Percentiles rank a stretch among this genome's conserved stretches.
These are phyloP conservation scores for Aphis craccivora DNA, from an alignment of 1,140 invertebrate species.

Conservation along the genomic window DNA sequence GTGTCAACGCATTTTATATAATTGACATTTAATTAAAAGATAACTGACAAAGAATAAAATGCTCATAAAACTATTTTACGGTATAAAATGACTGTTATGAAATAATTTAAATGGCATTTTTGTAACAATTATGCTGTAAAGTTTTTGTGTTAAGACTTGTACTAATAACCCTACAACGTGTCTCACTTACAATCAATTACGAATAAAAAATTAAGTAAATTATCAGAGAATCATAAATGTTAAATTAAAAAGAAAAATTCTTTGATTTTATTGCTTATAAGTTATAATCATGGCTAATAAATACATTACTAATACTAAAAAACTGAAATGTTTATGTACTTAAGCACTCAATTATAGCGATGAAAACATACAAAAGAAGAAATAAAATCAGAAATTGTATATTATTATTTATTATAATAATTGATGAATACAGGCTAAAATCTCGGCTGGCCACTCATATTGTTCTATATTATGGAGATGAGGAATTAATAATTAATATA, in stretches of 20 bases:
- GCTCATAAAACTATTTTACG: too few species aligned
- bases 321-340: not conserved
- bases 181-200: not conserved
- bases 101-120: not conserved
- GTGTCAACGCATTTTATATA: too few species aligned
- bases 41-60: too few species aligned
- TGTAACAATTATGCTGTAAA: not conserved
- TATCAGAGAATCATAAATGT: not conserved
- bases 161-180: not conserved
- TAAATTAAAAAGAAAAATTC: not conserved
- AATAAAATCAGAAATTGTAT: too few species aligned
- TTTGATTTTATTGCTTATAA: not conserved
- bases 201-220: not conserved
- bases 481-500: too few species aligned
- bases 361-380: not conserved
- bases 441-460: too few species aligned
- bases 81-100: not conserved
- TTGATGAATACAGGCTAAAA: too few species aligned
- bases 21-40: too few species aligned
- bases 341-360: not conserved
- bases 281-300: not conserved
- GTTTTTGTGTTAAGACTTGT: not conserved
- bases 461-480: too few species aligned
- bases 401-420: too few species aligned
- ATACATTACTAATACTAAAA: too few species aligned